Conservation (phyloP, 2,888 invertebrate genomes). For the Adelphocoris suturalis region DNA sequence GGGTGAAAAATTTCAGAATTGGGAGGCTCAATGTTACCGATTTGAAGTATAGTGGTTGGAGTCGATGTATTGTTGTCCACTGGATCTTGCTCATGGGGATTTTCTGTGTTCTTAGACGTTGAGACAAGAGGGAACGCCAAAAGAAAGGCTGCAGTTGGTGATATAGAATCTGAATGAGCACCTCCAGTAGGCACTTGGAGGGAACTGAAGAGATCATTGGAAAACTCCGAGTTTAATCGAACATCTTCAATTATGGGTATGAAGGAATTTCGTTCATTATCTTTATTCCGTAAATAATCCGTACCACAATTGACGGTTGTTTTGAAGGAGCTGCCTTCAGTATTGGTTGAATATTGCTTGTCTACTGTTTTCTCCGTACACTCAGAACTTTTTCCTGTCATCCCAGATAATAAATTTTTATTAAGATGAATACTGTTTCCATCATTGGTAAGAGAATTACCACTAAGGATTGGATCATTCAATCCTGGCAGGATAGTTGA, state of each 20-base stretch:
- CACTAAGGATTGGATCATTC: constrained; percentile 50
- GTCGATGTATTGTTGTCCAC: constrained; percentile 79
- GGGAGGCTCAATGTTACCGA: constrained; percentile 77
- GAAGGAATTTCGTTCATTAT: constrained; percentile 72
- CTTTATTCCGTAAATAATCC: constrained; percentile 71
- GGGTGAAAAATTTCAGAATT: constrained; percentile 74
- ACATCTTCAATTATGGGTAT: constrained; percentile 76
- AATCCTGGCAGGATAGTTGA: constrained; percentile 53
- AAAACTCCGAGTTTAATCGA: constrained; percentile 80
- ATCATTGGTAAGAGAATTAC: constrained; percentile 18
- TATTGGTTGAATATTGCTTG: constrained; percentile 66
- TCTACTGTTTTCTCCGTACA: constrained; percentile 50
- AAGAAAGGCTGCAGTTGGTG: constrained; percentile 88
- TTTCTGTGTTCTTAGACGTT: constrained; percentile 81
- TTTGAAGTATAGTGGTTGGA: constrained; percentile 79
- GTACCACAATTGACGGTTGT: constrained; percentile 32
- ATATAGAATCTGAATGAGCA: constrained; percentile 81
- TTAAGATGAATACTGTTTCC: neutral
- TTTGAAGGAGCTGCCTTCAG: constrained; percentile 67
- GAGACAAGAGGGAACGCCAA: constrained; percentile 88
- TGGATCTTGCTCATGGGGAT: constrained; percentile 80
- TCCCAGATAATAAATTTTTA: neutral
- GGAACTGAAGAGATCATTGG: constrained; percentile 83
- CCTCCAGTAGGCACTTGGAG: constrained; percentile 80
- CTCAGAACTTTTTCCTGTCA: neutral